These are phyloP conservation scores for Drosophila incognita DNA, from an alignment of 2,888 invertebrate species.

Conservation along the genomic window DNA sequence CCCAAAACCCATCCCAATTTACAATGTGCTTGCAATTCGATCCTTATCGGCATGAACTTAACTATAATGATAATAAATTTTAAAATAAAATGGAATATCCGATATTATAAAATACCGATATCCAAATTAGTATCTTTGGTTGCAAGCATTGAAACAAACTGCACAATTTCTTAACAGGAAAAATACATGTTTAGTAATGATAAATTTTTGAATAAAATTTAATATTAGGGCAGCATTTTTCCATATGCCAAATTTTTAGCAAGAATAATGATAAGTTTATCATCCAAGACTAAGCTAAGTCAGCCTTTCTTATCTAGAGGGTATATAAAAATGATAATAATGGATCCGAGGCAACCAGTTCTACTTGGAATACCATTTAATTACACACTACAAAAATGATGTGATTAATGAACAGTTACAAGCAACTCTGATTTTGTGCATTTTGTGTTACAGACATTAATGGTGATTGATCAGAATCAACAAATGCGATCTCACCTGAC, in stretches of 20 bases:
- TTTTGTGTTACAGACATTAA: conserved; percentile 10
- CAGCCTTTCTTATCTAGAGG: neutral
- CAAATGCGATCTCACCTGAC: conserved; percentile 73
- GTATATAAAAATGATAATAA: neutral
- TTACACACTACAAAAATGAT: conserved; percentile 15
- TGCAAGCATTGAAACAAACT: neutral
- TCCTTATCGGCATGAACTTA: neutral
- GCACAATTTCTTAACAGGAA: neutral
- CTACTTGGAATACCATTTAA: conserved; percentile 9
- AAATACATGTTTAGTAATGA: neutral
- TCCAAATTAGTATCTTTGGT: neutral
- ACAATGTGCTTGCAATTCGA: neutral
- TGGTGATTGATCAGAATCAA: conserved; percentile 51
- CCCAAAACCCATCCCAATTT: neutral
- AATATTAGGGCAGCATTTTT: neutral
- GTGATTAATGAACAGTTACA: conserved; percentile 33
- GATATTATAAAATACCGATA: neutral
- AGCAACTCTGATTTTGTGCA: conserved; percentile 15
- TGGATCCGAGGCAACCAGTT: conserved; percentile 11
- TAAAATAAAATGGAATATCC: neutral
- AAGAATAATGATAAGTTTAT: neutral
- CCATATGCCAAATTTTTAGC: neutral
- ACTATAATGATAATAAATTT: neutral
- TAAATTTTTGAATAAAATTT: neutral
- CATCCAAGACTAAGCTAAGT: neutral